Evolutionary conservation across 1,140 invertebrate species (phyloP), one percentile per base, ranked within the genome.

Genomic region (Mesaphorura yosii): DNA sequence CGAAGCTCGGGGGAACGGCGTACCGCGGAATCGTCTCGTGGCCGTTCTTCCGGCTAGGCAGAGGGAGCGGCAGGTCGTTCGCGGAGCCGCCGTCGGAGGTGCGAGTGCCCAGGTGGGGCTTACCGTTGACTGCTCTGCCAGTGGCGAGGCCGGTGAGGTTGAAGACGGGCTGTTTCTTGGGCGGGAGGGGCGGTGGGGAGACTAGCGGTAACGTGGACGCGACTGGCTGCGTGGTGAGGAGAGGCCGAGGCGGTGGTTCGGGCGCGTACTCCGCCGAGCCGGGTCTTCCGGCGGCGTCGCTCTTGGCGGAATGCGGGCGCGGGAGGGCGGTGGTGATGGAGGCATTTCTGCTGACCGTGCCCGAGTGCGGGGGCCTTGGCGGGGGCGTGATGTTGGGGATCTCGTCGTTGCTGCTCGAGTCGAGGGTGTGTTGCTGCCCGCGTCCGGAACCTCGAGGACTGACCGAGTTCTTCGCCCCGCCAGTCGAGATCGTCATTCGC

Each of bases 131-230:
- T n/a, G 23, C 17, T 10, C 17, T 22, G 17, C 7, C 7, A 22
- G 19, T 10, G 40, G 6, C 10, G 17, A 12, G 6, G 7, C 40
- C 40, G 6, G 7, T 7, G 17, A n/a, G 6, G 7, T 22, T 19
- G 6, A 7, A n/a, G 40, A 7, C 6, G 40, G 6, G 10, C 40
- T 82, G 75, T 64, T 87, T 86, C 67, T 89, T 89, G 0, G 86
- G 86, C 2, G 86, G 86, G 51, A 89, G 70, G 1, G 86, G 86
- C 10, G 86, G 86, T 58, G 55, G 55, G 5, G 54, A 57, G 6
- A 63, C 54, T 1, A 57, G 49, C 12, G 41, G 29, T 22, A 45
- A 23, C 26, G n/a, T 3, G 22, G 17, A 23, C 31, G 10, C 14
- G n/a, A n/a, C n/a, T n/a, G n/a, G n/a, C n/a, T n/a, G n/a, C 76